A percentile compares a stretch with the other conserved stretches of the same genome.
Evolutionary conservation across 1,140 invertebrate species (phyloP).

Genomic region (Heliconius congener): DNA sequence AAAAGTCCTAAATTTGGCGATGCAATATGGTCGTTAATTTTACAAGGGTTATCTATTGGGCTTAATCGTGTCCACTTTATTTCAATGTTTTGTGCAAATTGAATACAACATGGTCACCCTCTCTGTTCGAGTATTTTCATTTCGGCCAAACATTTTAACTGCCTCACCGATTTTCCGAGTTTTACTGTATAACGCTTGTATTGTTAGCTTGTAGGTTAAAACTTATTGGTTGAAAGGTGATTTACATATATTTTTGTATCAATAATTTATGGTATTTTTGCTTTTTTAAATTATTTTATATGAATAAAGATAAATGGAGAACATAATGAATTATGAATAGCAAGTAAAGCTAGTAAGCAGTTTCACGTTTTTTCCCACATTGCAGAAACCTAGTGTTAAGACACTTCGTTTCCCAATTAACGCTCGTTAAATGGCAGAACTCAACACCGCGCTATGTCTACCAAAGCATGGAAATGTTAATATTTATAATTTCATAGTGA

Average conservation of each 20-base stretch:
- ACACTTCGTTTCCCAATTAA: no score
- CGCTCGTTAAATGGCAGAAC: no score
- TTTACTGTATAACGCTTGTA: conserved; percentile 14
- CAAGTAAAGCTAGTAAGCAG: no score
- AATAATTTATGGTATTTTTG: neutral
- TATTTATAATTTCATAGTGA: no score
- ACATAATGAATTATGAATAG: no score
- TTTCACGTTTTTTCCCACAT: no score
- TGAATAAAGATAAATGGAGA: no score
- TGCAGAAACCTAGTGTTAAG: no score
- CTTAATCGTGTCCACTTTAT: neutral
- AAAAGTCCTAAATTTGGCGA: neutral
- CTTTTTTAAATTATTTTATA: no score
- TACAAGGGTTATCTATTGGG: conserved; percentile 6
- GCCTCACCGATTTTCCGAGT: conserved; percentile 20
- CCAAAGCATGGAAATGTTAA: no score
- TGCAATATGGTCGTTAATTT: neutral
- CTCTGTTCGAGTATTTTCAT: conserved; percentile 21
- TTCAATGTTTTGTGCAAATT: conserved; percentile 13
- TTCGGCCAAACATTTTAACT: conserved; percentile 18
- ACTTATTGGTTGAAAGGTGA: conserved; percentile 11
- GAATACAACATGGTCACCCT: conserved; percentile 4
- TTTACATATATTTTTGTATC: neutral
- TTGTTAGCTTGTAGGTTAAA: conserved; percentile 20
- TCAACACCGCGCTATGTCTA: no score